phyloP scores from a whole-genome alignment of 2,113 vertebrate genomes.

The Pimephales promelas region DNA sequence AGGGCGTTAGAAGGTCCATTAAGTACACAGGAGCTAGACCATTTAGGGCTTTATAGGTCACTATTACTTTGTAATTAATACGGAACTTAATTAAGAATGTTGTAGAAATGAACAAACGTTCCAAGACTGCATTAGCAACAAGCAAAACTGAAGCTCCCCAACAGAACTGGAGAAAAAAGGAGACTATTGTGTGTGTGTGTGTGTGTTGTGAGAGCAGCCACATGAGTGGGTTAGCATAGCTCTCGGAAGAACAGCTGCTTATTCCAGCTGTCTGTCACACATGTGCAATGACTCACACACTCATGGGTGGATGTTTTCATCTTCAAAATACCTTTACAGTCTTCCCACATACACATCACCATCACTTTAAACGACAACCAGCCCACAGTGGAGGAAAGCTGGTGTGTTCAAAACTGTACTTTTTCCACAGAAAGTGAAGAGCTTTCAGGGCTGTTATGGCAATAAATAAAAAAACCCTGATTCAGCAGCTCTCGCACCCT shows the following conservation, averaged over 20 bases:
- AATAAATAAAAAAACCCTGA: conserved; percentile 2
- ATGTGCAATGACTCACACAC: conserved; percentile 31
- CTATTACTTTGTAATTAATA: too few relatives aligned
- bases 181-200: background rate
- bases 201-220: background rate
- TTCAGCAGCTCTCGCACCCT: conserved; percentile 8
- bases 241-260: conserved; percentile 37
- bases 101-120: background rate
- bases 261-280: conserved; percentile 40
- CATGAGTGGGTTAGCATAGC: background rate
- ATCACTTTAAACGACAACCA: background rate
- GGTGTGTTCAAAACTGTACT: background rate
- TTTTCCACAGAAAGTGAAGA: conserved; percentile 10
- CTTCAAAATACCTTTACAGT: conserved; percentile 11
- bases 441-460: background rate
- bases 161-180: too few relatives aligned
- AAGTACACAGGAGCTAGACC: too few relatives aligned
- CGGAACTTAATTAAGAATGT: too few relatives aligned
- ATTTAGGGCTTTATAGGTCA: too few relatives aligned
- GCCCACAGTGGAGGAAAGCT: conserved; percentile 22
- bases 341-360: background rate
- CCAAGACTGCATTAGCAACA: background rate
- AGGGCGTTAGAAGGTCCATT: too few relatives aligned
- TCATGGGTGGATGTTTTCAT: conserved; percentile 36
- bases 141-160: background rate